These are phyloP conservation scores for Thermophis baileyi DNA, from an alignment of 2,113 vertebrate species.

Conservation along the genomic window DNA sequence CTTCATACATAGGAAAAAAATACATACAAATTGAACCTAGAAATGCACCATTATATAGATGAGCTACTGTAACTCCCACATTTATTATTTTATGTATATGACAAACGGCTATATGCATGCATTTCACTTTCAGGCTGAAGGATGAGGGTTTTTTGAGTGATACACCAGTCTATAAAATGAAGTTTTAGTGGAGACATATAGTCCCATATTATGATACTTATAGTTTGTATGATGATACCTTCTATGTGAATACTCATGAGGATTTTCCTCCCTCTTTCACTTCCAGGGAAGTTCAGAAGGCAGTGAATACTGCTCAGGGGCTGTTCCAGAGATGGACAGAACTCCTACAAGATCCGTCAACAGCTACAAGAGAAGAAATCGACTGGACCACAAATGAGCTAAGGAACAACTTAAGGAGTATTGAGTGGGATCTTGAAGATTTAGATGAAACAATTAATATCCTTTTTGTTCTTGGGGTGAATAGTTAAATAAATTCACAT, in stretches of 20 bases:
- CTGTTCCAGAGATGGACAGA: constrained; percentile 94
- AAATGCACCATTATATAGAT: background rate
- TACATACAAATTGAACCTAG: background rate
- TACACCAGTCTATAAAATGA: background rate
- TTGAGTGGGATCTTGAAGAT: constrained; percentile 98
- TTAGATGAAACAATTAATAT: constrained; percentile 99
- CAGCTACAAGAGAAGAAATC: constrained; percentile 88
- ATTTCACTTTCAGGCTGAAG: background rate
- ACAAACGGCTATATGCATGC: background rate
- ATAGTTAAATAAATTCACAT: background rate
- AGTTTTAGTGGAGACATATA: background rate
- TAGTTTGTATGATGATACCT: background rate
- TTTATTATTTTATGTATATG: background rate
- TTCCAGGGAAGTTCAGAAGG: constrained; percentile 94
- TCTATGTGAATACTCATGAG: background rate
- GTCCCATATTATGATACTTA: background rate
- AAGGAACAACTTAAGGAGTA: constrained; percentile 94
- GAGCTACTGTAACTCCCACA: background rate
- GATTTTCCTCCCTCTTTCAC: background rate
- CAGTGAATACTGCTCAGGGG: constrained; percentile 90
- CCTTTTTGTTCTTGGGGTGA: constrained; percentile 66
- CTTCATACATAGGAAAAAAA: background rate
- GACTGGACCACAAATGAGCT: constrained; percentile 99
- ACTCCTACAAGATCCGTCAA: constrained; percentile 81
- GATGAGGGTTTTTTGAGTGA: background rate